A percentile compares a stretch with the other conserved stretches of the same genome.
These are phyloP conservation scores for Stegophylla sp. DNA, from an alignment of 2,888 invertebrate genomes.

Conservation along the genomic window DNA sequence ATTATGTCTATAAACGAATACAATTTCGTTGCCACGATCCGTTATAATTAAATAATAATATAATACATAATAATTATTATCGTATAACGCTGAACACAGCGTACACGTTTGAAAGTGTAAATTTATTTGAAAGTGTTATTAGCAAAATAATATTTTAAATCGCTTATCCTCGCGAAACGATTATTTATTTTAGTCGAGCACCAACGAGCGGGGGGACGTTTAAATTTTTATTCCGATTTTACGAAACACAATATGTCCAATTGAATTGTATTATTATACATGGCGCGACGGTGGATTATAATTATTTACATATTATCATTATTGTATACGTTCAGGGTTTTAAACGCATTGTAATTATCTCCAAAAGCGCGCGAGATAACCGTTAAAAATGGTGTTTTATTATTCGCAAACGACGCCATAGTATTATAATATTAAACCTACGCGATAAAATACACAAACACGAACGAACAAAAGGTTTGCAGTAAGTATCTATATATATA, in stretches of 20 bases:
- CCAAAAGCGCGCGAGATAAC: neutral
- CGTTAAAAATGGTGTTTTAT: neutral
- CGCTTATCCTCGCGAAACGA: neutral
- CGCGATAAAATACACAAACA: neutral
- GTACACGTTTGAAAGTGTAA: neutral
- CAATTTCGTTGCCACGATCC: too few relatives aligned
- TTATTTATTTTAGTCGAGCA: constrained; percentile 10
- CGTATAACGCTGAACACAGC: too few relatives aligned
- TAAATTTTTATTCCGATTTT: neutral
- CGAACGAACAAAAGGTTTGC: neutral
- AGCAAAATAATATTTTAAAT: neutral
- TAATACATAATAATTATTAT: too few relatives aligned
- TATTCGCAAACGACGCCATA: neutral
- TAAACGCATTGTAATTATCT: constrained; percentile 10
- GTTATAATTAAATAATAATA: too few relatives aligned
- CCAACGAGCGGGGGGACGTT: constrained; percentile 20
- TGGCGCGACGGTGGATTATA: constrained; percentile 18
- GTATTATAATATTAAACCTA: neutral
- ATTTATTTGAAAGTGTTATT: neutral
- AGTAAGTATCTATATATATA: neutral
- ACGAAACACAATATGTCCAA: constrained; percentile 1
- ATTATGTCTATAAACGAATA: too few relatives aligned
- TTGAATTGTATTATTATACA: neutral
- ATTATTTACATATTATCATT: too few relatives aligned
- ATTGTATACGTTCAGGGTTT: constrained; percentile 1